Base-by-base conservation (phyloP, 1,140 invertebrate genomes). In the Cydia splendana region DNA sequence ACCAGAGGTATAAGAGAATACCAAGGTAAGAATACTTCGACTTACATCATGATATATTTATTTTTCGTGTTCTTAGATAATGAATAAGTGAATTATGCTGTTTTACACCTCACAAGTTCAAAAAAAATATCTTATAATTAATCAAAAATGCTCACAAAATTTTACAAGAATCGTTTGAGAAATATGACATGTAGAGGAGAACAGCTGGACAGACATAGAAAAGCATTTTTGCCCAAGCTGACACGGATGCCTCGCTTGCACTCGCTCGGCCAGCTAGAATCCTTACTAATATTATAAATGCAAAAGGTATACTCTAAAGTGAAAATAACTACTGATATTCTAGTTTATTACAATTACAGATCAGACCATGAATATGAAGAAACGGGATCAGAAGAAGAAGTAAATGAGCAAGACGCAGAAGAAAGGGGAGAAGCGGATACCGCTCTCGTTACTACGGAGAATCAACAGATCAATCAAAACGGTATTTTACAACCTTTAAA, bases 291-390 rank as follows among this genome's bases (percentile, higher is more conserved):
- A 30, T 30, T 4, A 30, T 30, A 30, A 30, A 30, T 30, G 30
- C 30, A 4, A 30, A 30, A 30, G 34, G 15, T 13, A 51, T 51
- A n/a, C 6, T 12, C 15, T 51, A 51, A 34, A 15, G 15, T n/a
- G 12, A 51, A 51, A 51, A n/a, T 51, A 51, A 15, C 48, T 51
- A 51, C 12, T 51, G 48, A 51, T n/a, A 15, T 51, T 15, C 15
- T 13, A 51, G n/a, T 4, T 51, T n/a, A 51, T 15, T 34, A 42
- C 51, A 75, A 57, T 18, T 75, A 7, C 79, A 96, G 96, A 84
- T 96, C 95, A 3, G 95, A 95, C 34, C 95, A 95, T 74, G 95
- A 95, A 75, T 95, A 95, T 30, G 93, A 96, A 76, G 96, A 96
- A 77, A 95, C 95, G 3, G 95, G 95, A 74, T 96, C 95, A n/a